phyloP scores from a whole-genome alignment of 2,797 vertebrate genomes.

The Xiphorhynchus erythropygius region DNA sequence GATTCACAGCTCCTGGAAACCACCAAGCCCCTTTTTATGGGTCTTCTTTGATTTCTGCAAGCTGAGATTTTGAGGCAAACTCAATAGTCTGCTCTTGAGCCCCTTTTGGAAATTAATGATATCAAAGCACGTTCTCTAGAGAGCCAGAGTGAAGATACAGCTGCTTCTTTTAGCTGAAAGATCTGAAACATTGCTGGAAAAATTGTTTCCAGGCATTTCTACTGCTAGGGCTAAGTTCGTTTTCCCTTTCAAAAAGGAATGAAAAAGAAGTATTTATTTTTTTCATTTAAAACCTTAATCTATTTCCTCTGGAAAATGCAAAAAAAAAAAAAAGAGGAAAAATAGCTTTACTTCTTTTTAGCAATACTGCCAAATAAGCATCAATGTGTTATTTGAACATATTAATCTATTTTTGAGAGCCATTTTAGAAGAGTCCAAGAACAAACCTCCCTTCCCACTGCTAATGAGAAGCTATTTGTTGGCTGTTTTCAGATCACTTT shows the following conservation, averaged over 20 bases:
- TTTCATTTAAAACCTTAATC: background rate
- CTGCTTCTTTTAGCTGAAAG: background rate
- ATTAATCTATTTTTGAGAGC: background rate
- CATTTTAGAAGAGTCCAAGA: background rate
- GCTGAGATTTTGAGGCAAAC: background rate
- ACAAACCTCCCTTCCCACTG: background rate
- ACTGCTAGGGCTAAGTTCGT: background rate
- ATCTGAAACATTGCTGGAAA: background rate
- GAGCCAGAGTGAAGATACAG: background rate
- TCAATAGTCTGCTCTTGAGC: background rate
- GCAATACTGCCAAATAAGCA: background rate
- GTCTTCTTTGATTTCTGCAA: background rate
- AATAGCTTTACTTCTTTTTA: background rate
- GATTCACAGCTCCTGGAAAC: background rate
- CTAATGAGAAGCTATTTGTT: background rate
- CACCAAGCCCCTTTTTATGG: background rate
- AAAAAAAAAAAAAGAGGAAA: background rate
- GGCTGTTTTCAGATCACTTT: background rate
- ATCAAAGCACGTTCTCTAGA: background rate
- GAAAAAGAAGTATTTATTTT: background rate
- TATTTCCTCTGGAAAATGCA: background rate
- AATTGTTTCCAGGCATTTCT: background rate
- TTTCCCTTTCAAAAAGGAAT: background rate
- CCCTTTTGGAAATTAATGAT: background rate
- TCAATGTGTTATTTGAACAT: background rate